Percentiles rank a stretch among this genome's conserved stretches.
These are phyloP conservation scores for Danionella dracula DNA, from an alignment of 2,797 vertebrate genomes.

Conservation along the genomic window DNA sequence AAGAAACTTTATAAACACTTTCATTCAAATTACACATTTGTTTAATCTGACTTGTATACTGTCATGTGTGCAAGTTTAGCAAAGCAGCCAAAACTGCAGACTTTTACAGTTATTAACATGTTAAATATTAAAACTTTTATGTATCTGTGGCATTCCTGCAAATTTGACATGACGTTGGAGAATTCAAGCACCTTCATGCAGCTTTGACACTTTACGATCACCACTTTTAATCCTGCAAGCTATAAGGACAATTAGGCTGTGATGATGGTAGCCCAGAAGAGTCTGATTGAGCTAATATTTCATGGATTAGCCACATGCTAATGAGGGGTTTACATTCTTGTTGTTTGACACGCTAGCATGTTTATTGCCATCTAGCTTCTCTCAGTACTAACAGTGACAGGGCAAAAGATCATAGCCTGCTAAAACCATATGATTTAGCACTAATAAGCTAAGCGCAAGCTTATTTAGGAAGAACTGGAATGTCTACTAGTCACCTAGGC, in stretches of 20 bases:
- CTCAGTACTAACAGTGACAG: constrained; percentile 50
- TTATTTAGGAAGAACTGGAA: constrained; percentile 62
- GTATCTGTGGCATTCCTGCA: background rate
- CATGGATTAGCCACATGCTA: constrained; percentile 63
- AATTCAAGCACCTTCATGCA: background rate
- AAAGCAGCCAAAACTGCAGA: background rate
- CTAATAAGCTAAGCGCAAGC: constrained; percentile 60
- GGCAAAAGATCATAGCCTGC: constrained; percentile 50
- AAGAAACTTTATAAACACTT: background rate
- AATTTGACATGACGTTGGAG: background rate
- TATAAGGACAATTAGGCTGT: constrained; percentile 43
- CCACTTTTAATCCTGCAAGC: constrained; percentile 30
- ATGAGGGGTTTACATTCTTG: constrained; percentile 60
- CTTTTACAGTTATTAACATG: too few relatives aligned
- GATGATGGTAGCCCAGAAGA: constrained; percentile 27
- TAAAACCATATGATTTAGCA: constrained; percentile 55
- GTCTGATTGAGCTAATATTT: constrained; percentile 32
- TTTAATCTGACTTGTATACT: background rate
- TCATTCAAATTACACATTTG: background rate
- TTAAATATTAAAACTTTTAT: background rate
- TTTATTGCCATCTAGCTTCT: constrained; percentile 22
- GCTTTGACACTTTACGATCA: background rate
- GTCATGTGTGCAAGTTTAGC: background rate
- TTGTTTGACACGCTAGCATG: constrained; percentile 44
- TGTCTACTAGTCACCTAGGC: constrained; percentile 60